phyloP scores from a whole-genome alignment of 1,140 invertebrate species.

The Pogonomyrmex barbatus region DNA sequence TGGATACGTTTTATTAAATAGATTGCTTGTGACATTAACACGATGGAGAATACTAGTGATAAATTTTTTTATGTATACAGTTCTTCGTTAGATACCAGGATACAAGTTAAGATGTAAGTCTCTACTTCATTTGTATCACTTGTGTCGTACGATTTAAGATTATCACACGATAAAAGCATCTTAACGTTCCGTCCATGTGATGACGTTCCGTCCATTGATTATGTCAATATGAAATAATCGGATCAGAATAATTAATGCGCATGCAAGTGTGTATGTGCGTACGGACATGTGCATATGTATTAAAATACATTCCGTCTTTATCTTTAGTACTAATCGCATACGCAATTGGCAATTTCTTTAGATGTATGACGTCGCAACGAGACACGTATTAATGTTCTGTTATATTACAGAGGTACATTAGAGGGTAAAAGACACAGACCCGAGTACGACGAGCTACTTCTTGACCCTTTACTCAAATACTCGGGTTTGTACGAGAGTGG shows the following conservation, averaged over 20 bases:
- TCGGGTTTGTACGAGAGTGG: constrained; percentile 94
- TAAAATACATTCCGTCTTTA: constrained; percentile 2
- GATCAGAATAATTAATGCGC: constrained; percentile 58
- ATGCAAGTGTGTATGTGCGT: background rate
- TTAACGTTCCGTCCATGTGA: background rate
- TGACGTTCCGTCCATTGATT: constrained; percentile 28
- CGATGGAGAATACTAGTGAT: constrained; percentile 90
- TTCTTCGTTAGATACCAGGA: constrained; percentile 93
- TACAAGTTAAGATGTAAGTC: constrained; percentile 97
- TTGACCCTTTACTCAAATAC: constrained; percentile 96
- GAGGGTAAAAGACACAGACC: constrained; percentile 95
- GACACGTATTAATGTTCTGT: background rate
- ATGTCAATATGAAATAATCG: constrained; percentile 56
- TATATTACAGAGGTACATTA: constrained; percentile 93
- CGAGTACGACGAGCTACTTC: constrained; percentile 94
- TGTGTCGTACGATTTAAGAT: constrained; percentile 46
- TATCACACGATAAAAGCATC: constrained; percentile 47
- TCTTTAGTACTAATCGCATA: background rate
- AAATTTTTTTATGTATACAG: constrained; percentile 96
- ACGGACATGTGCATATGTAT: background rate
- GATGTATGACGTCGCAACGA: background rate
- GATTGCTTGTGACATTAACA: constrained; percentile 45
- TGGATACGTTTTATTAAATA: constrained; percentile 14
- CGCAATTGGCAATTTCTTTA: constrained; percentile 10
- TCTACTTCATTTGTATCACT: constrained; percentile 51